These are phyloP conservation scores for Charaxes varanes DNA, from an alignment of 1,140 invertebrate species.

Conservation along the genomic window DNA sequence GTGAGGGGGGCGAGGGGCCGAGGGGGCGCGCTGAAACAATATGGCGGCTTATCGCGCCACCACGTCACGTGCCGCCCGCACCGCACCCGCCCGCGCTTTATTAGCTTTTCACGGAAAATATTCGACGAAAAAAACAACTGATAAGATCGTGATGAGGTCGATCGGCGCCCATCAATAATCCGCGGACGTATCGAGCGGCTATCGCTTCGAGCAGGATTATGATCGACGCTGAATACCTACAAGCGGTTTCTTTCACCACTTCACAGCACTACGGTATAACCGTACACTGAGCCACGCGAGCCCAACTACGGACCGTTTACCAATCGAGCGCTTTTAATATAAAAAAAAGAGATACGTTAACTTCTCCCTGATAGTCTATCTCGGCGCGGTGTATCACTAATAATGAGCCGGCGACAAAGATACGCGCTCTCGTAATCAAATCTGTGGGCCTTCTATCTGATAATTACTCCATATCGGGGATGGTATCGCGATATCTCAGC, in stretches of 20 bases:
- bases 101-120: constrained; percentile 65
- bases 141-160: constrained; percentile 63
- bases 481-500: constrained; percentile 55
- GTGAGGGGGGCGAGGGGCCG: constrained; percentile 12
- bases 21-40: constrained; percentile 47
- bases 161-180: constrained; percentile 64
- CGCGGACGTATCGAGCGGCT: constrained; percentile 41
- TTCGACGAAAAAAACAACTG: constrained; percentile 64
- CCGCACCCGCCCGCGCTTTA: constrained; percentile 29
- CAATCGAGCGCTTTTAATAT: too few relatives aligned
- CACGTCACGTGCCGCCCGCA: constrained; percentile 39
- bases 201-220: constrained; percentile 31
- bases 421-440: constrained; percentile 60
- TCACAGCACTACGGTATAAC: background rate
- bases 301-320: too few relatives aligned
- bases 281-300: background rate
- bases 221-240: too few relatives aligned
- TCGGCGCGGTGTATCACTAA: constrained; percentile 27
- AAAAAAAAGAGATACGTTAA: too few relatives aligned
- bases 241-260: too few relatives aligned
- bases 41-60: constrained; percentile 57
- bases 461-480: constrained; percentile 62
- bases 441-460: constrained; percentile 63
- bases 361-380: constrained; percentile 26
- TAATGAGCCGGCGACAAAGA: constrained; percentile 39